phyloP scores from a whole-genome alignment of 2,797 vertebrate species.

The Falco peregrinus region DNA sequence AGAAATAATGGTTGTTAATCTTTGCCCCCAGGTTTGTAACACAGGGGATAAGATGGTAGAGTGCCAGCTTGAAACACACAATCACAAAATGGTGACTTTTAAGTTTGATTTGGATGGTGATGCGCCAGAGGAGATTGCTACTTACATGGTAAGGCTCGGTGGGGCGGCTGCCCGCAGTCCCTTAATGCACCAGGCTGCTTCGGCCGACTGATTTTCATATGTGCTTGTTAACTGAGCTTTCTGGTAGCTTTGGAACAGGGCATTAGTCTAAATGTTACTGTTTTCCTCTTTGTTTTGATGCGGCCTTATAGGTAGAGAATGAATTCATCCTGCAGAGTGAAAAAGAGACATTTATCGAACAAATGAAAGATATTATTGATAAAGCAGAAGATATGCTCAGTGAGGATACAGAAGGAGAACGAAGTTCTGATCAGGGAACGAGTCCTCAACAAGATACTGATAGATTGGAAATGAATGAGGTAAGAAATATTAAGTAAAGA shows the following conservation, averaged over 20 bases:
- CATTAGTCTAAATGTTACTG: neutral
- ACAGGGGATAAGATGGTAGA: constrained; percentile 99
- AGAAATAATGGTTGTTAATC: neutral
- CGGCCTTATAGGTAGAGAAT: constrained; percentile 87
- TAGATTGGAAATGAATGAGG: constrained; percentile 66
- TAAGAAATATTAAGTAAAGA: constrained; percentile 25
- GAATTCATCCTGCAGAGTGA: constrained; percentile 93
- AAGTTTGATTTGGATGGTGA: constrained; percentile 98
- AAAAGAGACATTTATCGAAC: constrained; percentile 97
- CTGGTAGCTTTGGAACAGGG: neutral
- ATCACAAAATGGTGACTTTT: constrained; percentile 99
- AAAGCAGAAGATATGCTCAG: constrained; percentile 98
- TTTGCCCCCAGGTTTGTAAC: constrained; percentile 87
- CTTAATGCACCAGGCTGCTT: neutral
- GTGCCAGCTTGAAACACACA: constrained; percentile 97
- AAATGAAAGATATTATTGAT: constrained; percentile 97
- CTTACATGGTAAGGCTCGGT: constrained; percentile 87
- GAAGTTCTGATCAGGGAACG: constrained; percentile 80
- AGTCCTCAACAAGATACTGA: constrained; percentile 83
- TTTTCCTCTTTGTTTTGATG: neutral
- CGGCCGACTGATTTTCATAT: accelerated
- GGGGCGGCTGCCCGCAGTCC: neutral
- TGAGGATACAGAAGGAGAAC: constrained; percentile 91
- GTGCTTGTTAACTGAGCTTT: neutral
- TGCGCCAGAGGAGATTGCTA: constrained; percentile 96